Conservation (phyloP, 2,797 vertebrate species). For the Urosaurus nigricauda region DNA sequence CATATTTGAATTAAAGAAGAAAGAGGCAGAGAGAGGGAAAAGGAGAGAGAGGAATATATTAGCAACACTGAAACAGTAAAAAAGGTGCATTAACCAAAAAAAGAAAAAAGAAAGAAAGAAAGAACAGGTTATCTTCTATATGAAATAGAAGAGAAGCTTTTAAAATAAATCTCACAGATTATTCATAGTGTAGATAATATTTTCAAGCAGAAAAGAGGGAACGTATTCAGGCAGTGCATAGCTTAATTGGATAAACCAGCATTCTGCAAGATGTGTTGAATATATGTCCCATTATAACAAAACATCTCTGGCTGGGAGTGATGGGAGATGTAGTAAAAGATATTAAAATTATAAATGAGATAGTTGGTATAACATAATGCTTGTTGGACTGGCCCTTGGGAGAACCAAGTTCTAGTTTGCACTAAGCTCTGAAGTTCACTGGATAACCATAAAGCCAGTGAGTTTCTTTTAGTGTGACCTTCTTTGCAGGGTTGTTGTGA, state of each 20-base stretch:
- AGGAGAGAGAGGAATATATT: not conserved
- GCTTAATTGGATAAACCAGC: not conserved
- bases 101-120: no score
- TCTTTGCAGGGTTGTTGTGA: not conserved
- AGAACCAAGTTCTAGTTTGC: no score
- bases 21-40: not conserved
- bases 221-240: not conserved
- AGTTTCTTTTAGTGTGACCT: not conserved
- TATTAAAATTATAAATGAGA: no score
- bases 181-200: not conserved
- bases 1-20: constrained; percentile 7
- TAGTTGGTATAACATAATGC: no score
- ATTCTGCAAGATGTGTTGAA: not conserved
- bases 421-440: not conserved
- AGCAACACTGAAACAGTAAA: not conserved
- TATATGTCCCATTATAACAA: not conserved
- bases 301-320: not conserved
- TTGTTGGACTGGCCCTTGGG: no score
- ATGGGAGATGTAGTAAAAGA: not conserved
- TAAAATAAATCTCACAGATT: constrained; percentile 5
- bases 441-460: not conserved
- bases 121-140: not conserved
- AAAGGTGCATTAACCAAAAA: not conserved
- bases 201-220: not conserved
- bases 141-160: not conserved